A percentile compares a stretch with the other conserved stretches of the same genome.
These are phyloP conservation scores for Perizoma affinitatum DNA, from an alignment of 2,888 invertebrate species.

Conservation along the genomic window DNA sequence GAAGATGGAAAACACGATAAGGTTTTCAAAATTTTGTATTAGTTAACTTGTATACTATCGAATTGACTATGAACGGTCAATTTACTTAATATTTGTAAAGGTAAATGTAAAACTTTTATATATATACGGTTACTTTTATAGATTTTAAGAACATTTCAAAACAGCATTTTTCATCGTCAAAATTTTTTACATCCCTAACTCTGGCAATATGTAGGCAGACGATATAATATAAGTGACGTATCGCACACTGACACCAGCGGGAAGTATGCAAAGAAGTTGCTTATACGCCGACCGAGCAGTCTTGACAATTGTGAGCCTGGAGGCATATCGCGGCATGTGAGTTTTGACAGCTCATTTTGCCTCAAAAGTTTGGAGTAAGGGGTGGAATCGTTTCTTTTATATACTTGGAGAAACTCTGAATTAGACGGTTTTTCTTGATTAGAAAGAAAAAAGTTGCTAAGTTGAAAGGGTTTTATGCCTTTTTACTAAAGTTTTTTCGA, in stretches of 20 bases:
- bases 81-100: too few species aligned
- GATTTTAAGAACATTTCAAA: not conserved
- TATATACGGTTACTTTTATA: too few species aligned
- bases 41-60: too few species aligned
- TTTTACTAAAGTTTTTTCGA: too few species aligned
- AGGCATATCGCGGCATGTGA: constrained; percentile 44
- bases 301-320: constrained; percentile 67
- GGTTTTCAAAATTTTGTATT: too few species aligned
- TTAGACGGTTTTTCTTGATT: constrained; percentile 18
- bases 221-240: constrained; percentile 81
- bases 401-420: constrained; percentile 19
- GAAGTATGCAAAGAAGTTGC: constrained; percentile 84
- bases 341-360: constrained; percentile 56
- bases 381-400: constrained; percentile 26
- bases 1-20: too few species aligned
- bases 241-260: constrained; percentile 80
- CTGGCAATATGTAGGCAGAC: constrained; percentile 77
- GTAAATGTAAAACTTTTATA: too few species aligned
- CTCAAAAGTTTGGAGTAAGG: constrained; percentile 33
- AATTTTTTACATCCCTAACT: constrained; percentile 55
- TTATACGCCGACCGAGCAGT: constrained; percentile 55
- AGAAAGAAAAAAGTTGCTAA: constrained; percentile 16
- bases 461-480: not conserved
- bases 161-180: constrained; percentile 6
- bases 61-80: too few species aligned